Percentiles rank a stretch among this genome's conserved stretches.
phyloP scores from a whole-genome alignment of 2,888 invertebrate genomes.

The Plebejus melissa region DNA sequence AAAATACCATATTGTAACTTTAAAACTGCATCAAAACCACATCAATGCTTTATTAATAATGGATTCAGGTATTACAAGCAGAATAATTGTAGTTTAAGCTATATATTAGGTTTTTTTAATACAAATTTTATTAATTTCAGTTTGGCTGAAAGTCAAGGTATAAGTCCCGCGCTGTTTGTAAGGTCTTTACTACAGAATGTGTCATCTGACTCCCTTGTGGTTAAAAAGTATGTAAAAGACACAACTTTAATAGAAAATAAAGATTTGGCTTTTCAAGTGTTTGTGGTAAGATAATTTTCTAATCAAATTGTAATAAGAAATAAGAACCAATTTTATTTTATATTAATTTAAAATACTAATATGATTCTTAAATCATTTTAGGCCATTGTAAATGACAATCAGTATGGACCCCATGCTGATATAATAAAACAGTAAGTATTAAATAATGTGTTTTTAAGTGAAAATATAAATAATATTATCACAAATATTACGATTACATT shows the following conservation, averaged over 20 bases:
- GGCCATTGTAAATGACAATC: conserved; percentile 89
- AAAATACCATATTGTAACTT: no score
- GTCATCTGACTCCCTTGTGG: conserved; percentile 59
- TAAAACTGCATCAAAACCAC: no score
- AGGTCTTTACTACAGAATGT: conserved; percentile 70
- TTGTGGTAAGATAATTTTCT: conserved; percentile 76
- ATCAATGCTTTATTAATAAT: no score
- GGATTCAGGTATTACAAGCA: no score
- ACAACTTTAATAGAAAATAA: conserved; percentile 85
- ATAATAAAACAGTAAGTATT: conserved; percentile 84
- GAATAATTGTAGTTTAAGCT: background rate
- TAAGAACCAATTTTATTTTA: background rate
- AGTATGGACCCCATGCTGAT: conserved; percentile 90
- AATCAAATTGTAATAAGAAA: background rate
- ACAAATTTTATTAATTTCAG: conserved; percentile 43
- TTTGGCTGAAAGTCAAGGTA: conserved; percentile 64
- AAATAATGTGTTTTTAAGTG: background rate
- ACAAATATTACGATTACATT: background rate
- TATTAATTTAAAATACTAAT: background rate
- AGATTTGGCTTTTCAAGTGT: conserved; percentile 85
- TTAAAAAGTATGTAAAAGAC: conserved; percentile 82
- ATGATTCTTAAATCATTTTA: conserved; percentile 60
- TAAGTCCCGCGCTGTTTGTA: conserved; percentile 67
- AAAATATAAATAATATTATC: background rate
- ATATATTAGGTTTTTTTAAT: background rate